A percentile compares a stretch with the other conserved stretches of the same genome.
Evolutionary conservation across 2,797 vertebrate genomes (phyloP).

Genomic region (Synaphobranchus kaupii): DNA sequence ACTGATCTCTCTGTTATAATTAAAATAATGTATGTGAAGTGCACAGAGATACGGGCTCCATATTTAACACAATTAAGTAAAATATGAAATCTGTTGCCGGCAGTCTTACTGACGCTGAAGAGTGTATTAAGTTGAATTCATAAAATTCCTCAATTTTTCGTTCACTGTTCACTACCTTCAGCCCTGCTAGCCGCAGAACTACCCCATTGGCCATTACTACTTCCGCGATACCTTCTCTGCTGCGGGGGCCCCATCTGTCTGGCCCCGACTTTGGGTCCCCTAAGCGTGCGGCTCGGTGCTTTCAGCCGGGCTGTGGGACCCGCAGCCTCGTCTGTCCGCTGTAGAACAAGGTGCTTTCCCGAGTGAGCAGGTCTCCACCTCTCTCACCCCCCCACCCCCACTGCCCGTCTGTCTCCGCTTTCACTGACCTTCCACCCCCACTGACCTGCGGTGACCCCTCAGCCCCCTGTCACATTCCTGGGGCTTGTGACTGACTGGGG

Average conservation of each 20-base stretch:
- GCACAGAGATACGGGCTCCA: not conserved
- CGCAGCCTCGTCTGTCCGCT: not conserved
- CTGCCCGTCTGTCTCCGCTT: constrained; percentile 41
- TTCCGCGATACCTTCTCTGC: not conserved
- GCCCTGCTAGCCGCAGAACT: not conserved
- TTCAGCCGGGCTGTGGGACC: not conserved
- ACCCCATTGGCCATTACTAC: not conserved
- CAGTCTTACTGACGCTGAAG: not conserved
- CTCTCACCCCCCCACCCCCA: not conserved
- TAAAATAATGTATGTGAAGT: not conserved
- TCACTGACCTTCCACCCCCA: constrained; percentile 49
- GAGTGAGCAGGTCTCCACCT: not conserved
- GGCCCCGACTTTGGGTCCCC: not conserved
- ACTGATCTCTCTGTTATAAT: not conserved
- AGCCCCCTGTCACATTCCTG: constrained; percentile 62
- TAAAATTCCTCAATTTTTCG: not conserved
- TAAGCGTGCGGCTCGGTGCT: not conserved
- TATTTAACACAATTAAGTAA: not conserved
- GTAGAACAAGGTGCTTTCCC: not conserved
- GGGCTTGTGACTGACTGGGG: constrained; percentile 30
- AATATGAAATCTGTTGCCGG: not conserved
- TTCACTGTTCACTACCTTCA: not conserved
- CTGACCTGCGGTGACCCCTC: constrained; percentile 55
- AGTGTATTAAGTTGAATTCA: not conserved
- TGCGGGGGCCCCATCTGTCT: not conserved